Evolutionary conservation across 1,140 invertebrate species (phyloP), one percentile per base, ranked within the genome.

Genomic region (Dryas iulia): DNA sequence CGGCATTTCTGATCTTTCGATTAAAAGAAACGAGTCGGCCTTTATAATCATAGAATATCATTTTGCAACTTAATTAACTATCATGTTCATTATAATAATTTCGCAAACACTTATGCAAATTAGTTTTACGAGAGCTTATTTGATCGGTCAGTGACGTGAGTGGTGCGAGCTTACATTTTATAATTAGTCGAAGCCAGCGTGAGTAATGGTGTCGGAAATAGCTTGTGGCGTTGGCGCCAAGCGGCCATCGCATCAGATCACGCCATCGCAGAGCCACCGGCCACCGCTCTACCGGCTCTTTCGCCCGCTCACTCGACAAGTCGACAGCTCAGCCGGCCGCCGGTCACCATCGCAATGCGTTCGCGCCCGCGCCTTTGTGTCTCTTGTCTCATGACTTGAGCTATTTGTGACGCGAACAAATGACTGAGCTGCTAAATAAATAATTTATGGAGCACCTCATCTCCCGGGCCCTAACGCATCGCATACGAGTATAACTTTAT

Each of bases 141-240:
- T 74, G 69, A 73, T 74, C 87, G 89, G 66, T 92, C 93, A 64
- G 92, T 93, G 93, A 94, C 80, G 78, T 93, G 64, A 86, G 84
- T 68, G 76, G 81, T 78, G 77, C 72, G 78, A 77, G 81, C 77
- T 79, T 74, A 71, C 84, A 92, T 83, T 89, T 90, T 87, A 86
- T 84, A 84, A 89, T 85, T 92, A 91, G 79, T 92, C 87, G 73
- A 85, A 89, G 77, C 87, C 86, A 75, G 84, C 85, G 73, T 91
- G 89, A 91, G 87, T 89, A 90, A 91, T 89, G 87, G 86, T 81
- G 85, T 89, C 82, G 85, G 87, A 92, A 92, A 90, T 87, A 86
- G 84, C 83, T 79, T 79, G 72, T 79, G 77, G 82, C 77, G 81
- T 89, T 87, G 84, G 73, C 90, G 92, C 83, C 82, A 91, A 85